Percentiles rank a stretch among this genome's conserved stretches.
phyloP scores from a whole-genome alignment of 2,113 vertebrate species.

The Corvus moneduloides region DNA sequence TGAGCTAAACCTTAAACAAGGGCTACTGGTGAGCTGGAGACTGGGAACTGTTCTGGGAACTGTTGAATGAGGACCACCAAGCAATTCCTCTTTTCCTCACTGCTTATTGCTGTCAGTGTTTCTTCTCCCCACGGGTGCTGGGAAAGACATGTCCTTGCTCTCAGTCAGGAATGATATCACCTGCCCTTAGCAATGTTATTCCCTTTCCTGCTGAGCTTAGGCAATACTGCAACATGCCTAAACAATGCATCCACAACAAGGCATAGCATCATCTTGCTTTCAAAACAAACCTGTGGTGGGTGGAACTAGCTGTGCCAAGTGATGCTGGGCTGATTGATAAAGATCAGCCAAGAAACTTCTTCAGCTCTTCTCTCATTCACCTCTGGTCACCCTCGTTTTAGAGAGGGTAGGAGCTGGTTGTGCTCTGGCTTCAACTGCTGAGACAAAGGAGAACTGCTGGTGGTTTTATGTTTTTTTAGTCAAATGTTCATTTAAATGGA shows the following conservation, averaged over 20 bases:
- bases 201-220: slow-evolving; percentile 40
- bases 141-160: slow-evolving; percentile 6
- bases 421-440: neutral
- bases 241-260: slow-evolving; percentile 56
- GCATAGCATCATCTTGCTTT: slow-evolving; percentile 59
- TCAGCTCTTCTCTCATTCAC: slow-evolving; percentile 30
- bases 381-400: neutral
- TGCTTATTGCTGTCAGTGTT: neutral
- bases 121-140: neutral
- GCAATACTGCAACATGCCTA: slow-evolving; percentile 54
- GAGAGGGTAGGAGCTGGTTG: neutral
- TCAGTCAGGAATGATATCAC: slow-evolving; percentile 42
- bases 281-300: slow-evolving; percentile 60
- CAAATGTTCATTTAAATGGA: neutral
- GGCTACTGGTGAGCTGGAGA: neutral
- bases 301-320: slow-evolving; percentile 30
- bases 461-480: neutral
- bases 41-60: neutral
- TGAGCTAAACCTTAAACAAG: neutral
- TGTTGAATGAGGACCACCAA: neutral
- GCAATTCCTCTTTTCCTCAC: neutral
- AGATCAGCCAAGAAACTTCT: slow-evolving; percentile 34
- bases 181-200: slow-evolving; percentile 47
- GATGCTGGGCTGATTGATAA: slow-evolving; percentile 23
- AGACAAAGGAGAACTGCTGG: neutral